Base-by-base conservation (phyloP, 2,797 vertebrate species). In the Poecilia picta region DNA sequence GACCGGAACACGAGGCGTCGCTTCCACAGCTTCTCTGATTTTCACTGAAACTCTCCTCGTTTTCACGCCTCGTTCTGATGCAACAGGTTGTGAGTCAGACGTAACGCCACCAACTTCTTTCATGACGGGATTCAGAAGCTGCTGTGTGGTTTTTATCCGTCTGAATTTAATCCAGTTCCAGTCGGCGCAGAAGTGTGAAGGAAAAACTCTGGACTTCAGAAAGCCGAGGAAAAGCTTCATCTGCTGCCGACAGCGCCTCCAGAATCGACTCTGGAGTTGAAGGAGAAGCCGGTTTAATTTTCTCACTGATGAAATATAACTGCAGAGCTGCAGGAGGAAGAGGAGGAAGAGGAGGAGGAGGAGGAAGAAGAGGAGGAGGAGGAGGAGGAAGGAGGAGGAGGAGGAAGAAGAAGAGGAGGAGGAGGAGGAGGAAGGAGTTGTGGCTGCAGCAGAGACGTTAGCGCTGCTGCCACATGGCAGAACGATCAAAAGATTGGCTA, bases 121-220 rank as follows among this genome's bases (percentile, higher is more conserved):
- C 71, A 74, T 74, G 41, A 45, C 3, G 25, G 53, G 75, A 68
- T 11, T 62, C 76, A 33, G 59, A n/a, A 13, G 53, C 57, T 31
- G 70, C 46, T 77, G 20, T 5, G 23, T 25, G 55, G 45, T 11
- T 36, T 0, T 23, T 25, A 5, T 51, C 72, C 80, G 49, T 31
- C 12, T 12, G 33, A 74, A 62, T 78, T 51, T 43, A 10, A 47
- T 57, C 62, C 31, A 70, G 36, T 77, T 46, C 62, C 72, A 43
- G 18, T 4, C 62, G 20, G 23, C 62, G n/a, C 47, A 18, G 49
- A 77, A 77, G 72, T 70, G 49, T 51, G 55, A 39, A 76, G 45
- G 0, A 64, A 41, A n/a, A 25, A 41, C 28, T 5, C 11, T 23
- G 51, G 46, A 68, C 74, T 80, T 72, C 28, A 51, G 33, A 46